Evolutionary conservation across 23 tunicate species (phyloP), one percentile per base, ranked within the genome.

Genomic region (Oikopleura vanhoeffeni): DNA sequence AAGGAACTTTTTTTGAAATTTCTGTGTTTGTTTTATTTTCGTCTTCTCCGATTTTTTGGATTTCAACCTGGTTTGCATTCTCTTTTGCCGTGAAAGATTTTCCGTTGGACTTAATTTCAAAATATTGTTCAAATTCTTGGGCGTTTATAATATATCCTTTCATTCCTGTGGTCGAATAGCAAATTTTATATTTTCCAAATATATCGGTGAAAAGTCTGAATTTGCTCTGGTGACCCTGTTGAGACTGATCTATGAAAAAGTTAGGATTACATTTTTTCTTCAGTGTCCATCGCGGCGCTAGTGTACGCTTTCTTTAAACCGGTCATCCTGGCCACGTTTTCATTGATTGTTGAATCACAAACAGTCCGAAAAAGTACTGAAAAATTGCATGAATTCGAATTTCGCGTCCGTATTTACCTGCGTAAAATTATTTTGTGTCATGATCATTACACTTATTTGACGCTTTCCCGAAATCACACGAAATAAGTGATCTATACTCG

Each of bases 361-460:
- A 2, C 27, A 71, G 27, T 71, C 32, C 79, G 79, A 30, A 71
- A 30, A 24, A 71, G 38, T 24, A 71, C 79, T 71, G 79, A 2
- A 13, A 71, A 13, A 71, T 71, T 71, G 32, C 79, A 71, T 4
- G 27, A 30, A 30, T 71, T 18, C 79, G 34, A 24, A 71, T 71
- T 18, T 71, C 79, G 2, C 79, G 27, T 2, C 34, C 35, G 35
- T 13, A 71, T 71, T 71, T 71, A 2, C 79, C 79, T 18, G 35
- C 2, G 79, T 71, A 32, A 71, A 71, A 71, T 71, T 71, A 32
- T 71, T 71, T 71, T 71, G 79, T 38, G 79, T 71, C 79, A 71
- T 71, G 35, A 71, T 71, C 79, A 71, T 71, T 2, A 71, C 79
- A 71, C 35, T 24, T 2, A 71, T 13, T 30, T 13, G 27, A 2